Evolutionary conservation across 2,888 invertebrate genomes (phyloP), one percentile per base, ranked within the genome.

Genomic region (Harmothoe impar): DNA sequence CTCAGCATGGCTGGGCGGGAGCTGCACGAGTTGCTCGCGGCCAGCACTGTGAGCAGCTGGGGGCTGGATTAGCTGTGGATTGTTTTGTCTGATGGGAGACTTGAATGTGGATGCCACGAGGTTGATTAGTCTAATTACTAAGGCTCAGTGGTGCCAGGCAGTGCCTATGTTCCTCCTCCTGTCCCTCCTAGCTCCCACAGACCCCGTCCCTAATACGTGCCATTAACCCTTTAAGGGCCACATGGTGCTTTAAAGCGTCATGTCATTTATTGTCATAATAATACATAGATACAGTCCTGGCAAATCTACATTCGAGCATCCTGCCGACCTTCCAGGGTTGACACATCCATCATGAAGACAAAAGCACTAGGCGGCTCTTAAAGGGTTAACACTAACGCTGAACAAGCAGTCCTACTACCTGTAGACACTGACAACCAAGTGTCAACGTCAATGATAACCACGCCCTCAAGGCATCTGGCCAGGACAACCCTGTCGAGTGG

Each of bases 81-180:
- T n/a, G 62, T 62, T 62, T 62, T 62, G 12, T 43, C 43, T 62
- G 15, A 62, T n/a, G n/a, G 62, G 23, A 62, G 62, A 43, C 62
- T 3, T n/a, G 62, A 62, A 12, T n/a, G 62, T 62, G 62, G 62
- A 20, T n/a, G 62, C n/a, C n/a, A 43, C 43, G 5, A 62, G 23
- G n/a, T n/a, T 62, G 62, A 62, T 62, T 62, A 20, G 62, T 62
- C 62, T 62, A 62, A 62, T 62, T 62, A 62, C 7, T 20, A 62
- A 20, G 62, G 62, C 62, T 5, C 62, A 15, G 62, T n/a, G 62
- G 23, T n/a, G 62, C 12, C 62, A 62, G 62, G 62, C 20, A n/a
- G 62, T 62, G 62, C 7, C 62, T 62, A 20, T 62, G 62, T 1
- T 20, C 62, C 23, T 62, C 54, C 17, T 17, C 54, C 54, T 52